A percentile compares a stretch with the other conserved stretches of the same genome.
These are phyloP conservation scores for Eupithecia subfuscata DNA, from an alignment of 2,888 invertebrate species.

Conservation along the genomic window DNA sequence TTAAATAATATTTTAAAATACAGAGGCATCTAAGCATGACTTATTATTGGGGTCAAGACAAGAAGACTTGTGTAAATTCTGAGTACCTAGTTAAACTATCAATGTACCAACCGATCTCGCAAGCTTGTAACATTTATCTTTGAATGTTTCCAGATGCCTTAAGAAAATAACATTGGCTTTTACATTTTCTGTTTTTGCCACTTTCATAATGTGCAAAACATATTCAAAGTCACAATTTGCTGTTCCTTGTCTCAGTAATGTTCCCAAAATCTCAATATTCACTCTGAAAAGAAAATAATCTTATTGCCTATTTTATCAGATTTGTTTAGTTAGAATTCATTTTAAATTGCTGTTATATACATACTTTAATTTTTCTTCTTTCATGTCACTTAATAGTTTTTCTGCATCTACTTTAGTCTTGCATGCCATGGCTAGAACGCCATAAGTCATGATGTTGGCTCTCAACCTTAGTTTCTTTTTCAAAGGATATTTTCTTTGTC, in stretches of 20 bases:
- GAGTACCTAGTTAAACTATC: neutral
- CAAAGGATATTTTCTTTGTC: constrained; percentile 61
- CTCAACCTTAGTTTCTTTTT: constrained; percentile 78
- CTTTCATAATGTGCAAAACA: constrained; percentile 87
- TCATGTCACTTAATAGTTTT: constrained; percentile 88
- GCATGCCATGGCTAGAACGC: constrained; percentile 92
- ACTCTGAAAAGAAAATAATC: constrained; percentile 78
- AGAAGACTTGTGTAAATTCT: neutral
- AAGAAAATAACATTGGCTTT: constrained; percentile 85
- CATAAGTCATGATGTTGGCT: constrained; percentile 93
- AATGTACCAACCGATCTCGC: constrained; percentile 70
- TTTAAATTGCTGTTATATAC: neutral
- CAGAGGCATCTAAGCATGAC: neutral
- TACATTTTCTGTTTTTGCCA: constrained; percentile 85
- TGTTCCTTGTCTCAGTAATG: constrained; percentile 88
- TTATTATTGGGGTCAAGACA: neutral
- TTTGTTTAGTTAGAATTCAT: neutral
- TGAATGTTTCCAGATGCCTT: constrained; percentile 85
- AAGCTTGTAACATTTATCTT: constrained; percentile 80
- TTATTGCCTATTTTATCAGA: neutral
- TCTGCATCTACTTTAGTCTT: constrained; percentile 85
- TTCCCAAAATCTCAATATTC: constrained; percentile 90
- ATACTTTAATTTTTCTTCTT: constrained; percentile 86
- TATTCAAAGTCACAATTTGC: constrained; percentile 85
- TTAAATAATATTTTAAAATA: too few relatives aligned